phyloP scores from a whole-genome alignment of 2,113 vertebrate species.

The Megaceryle maxima region DNA sequence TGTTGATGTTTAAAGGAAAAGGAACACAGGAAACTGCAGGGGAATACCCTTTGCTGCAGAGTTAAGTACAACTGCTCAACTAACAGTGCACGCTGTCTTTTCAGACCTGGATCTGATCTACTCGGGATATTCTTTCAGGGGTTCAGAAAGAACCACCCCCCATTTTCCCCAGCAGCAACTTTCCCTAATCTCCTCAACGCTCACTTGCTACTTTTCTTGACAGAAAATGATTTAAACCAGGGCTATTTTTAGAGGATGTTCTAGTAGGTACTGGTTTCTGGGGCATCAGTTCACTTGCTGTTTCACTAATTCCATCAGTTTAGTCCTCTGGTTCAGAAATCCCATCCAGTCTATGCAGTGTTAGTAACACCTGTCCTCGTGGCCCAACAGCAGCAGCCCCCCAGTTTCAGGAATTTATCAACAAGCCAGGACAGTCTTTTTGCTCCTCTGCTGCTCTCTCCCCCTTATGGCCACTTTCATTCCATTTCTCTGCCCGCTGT shows the following conservation, averaged over 20 bases:
- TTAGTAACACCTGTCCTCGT: neutral
- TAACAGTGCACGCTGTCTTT: neutral
- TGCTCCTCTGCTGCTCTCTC: neutral
- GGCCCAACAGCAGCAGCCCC: neutral
- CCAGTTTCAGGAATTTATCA: neutral
- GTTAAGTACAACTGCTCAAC: neutral
- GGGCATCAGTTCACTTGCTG: neutral
- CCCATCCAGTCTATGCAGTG: accelerated
- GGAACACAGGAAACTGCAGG: neutral
- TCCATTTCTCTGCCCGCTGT: neutral
- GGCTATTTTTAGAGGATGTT: neutral
- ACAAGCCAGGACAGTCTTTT: neutral
- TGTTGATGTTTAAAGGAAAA: neutral
- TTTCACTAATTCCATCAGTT: neutral
- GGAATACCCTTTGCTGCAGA: neutral
- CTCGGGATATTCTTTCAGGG: neutral
- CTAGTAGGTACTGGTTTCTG: neutral
- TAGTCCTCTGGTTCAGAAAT: neutral
- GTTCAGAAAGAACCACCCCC: neutral
- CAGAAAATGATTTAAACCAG: neutral
- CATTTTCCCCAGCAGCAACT: neutral
- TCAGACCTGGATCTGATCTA: neutral
- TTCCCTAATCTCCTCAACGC: neutral
- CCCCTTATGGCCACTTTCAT: neutral
- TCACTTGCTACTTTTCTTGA: neutral